Evolutionary conservation across 2,113 vertebrate species (phyloP), one percentile per base, ranked within the genome.

Genomic region (Corythoichthys haematopterus): DNA sequence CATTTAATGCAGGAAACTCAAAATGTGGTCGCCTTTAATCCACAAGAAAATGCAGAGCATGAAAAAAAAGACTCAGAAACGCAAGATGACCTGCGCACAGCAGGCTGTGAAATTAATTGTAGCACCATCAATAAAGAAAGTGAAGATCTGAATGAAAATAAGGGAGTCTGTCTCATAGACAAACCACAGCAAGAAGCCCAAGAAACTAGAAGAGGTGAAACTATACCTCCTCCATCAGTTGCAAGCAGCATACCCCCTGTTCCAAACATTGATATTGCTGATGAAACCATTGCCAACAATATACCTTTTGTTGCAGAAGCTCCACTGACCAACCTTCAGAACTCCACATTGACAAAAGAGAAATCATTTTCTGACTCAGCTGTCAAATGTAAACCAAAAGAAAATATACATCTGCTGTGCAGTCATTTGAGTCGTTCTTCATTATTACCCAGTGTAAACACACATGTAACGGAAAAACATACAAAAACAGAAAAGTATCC

Each of bases 341-440:
- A 3, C 1, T 69, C 75, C 15, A 56, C 20, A 2, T 1, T 45
- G 10, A 65, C 58, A 8, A 56, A 28, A 55, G 53, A 66, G 38
- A 46, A 36, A 7, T 45, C 71, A 7, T n/a, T 40, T 38, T 70
- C 75, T n/a, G 45, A 14, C 20, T 69, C 15, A 3, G 66, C 46
- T 33, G 8, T 66, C 5, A 61, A 65, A 35, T 57, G 12, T 58
- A 20, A 77, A 15, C n/a, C 66, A 7, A 59, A 72, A 35, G 65
- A 74, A 66, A 80, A 60, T 20, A 2, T 3, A 20, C 71, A 77
- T 67, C 74, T 55, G 10, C 9, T 69, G 7, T 84, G 79, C 52
- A 71, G 52, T 14, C 38, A 9, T 12, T 46, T 70, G n/a, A 83
- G 76, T 74, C 72, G 67, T 6, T 15, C n/a, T 2, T 76, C 76